Evolutionary conservation across 2,113 vertebrate species (phyloP), one percentile per base, ranked within the genome.

Genomic region (Caloenas nicobarica): DNA sequence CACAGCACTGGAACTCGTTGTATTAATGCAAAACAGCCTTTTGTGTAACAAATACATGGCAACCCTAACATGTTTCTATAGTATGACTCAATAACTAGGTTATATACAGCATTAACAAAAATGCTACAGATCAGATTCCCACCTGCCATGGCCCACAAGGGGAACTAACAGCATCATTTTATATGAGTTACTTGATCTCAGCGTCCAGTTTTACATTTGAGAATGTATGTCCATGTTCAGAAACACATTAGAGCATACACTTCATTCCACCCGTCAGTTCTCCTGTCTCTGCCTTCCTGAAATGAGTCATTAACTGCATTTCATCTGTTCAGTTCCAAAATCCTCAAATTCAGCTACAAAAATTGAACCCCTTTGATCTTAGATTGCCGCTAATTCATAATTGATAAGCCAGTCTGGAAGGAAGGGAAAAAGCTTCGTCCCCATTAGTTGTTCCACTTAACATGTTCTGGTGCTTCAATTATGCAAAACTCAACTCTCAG

Each of bases 321-420:
- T 96, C 92, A 89, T 86, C 85, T 88, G 70, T 73, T 96, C 95
- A 44, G 51, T 93, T 97, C 88, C 95, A 93, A 97, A 97, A 95
- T 81, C 83, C 53, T 96, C 88, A 89, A 92, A 85, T 92, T 96
- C 89, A 91, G 87, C 85, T 92, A 78, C 78, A 95, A 62, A 97
- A 97, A 92, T 17, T 68, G 81, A 91, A 88, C 57, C 89, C 80
- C 86, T 97, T 96, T 97, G 91, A 97, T 97, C 94, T 96, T 76
- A 97, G 88, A 96, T 95, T 94, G 89, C 91, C 11, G 16, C 68
- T 87, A 92, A 93, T 97, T 94, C 93, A 95, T 96, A 96, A 97
- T 96, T 97, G 96, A 98, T 97, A 94, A 95, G 73, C 66, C 72
- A 94, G 82, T 53, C 91, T 93, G 36, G 71, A 88, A 82, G 69